Conservation (phyloP, 1,140 invertebrate genomes). For the Euschistus heros region DNA sequence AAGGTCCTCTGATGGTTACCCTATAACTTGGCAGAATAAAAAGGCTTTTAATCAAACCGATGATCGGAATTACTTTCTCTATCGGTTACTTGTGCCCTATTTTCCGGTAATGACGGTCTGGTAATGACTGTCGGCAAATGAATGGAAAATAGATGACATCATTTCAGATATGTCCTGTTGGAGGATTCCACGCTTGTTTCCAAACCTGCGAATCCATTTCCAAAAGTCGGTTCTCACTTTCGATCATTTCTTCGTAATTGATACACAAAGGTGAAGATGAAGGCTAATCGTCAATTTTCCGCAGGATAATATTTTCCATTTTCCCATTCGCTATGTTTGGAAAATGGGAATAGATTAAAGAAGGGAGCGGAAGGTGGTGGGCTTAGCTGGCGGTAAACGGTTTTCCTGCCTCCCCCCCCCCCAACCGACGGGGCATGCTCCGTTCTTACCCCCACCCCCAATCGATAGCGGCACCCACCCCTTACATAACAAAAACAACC, state of each 20-base stretch:
- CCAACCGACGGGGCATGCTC: neutral
- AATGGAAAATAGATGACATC: too few species aligned
- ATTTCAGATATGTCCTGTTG: too few species aligned
- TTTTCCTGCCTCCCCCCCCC: neutral
- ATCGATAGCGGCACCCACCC: neutral
- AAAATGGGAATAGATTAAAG: neutral
- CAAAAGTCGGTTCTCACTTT: neutral
- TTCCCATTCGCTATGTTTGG: too few species aligned
- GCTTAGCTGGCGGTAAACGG: neutral
- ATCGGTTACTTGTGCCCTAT: too few species aligned
- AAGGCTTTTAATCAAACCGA: too few species aligned
- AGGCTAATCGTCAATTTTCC: neutral
- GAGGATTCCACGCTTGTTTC: too few species aligned
- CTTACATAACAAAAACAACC: slow-evolving; percentile 11
- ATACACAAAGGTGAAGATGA: neutral
- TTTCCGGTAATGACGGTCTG: too few species aligned
- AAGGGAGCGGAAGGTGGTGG: neutral
- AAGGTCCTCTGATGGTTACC: too few species aligned
- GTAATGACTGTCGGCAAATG: too few species aligned
- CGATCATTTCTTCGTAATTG: neutral
- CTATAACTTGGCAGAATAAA: too few species aligned
- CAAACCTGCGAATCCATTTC: too few species aligned
- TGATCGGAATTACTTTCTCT: too few species aligned
- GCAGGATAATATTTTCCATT: neutral
- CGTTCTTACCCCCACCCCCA: neutral